Evolutionary conservation across 2,797 vertebrate genomes (phyloP).

Genomic region (Enteromius viviparus): DNA sequence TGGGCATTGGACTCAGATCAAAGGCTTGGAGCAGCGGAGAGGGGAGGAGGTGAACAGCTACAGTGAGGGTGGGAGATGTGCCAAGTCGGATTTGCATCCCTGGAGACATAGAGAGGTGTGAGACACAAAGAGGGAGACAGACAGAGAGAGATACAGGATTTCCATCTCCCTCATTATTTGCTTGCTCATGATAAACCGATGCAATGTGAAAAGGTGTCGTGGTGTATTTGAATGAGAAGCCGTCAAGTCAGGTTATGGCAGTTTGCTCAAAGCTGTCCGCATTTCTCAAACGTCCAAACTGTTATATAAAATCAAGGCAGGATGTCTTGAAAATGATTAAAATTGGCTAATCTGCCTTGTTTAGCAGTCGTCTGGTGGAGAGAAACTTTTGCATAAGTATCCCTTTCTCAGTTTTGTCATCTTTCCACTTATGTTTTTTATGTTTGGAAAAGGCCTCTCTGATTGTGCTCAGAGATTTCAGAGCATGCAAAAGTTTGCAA

Average conservation of each 20-base stretch:
- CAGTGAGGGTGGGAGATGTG: conserved; percentile 42
- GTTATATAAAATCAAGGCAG: conserved; percentile 6
- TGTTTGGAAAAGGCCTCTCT: too few relatives aligned
- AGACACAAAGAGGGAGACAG: conserved; percentile 26
- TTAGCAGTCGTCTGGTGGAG: conserved; percentile 12
- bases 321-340: not conserved
- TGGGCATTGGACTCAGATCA: conserved; percentile 77
- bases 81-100: conserved; percentile 53
- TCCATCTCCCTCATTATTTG: conserved; percentile 28
- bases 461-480: not conserved
- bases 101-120: conserved; percentile 38
- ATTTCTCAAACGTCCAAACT: conserved; percentile 8
- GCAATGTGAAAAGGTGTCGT: not conserved
- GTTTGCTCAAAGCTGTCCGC: not conserved
- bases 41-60: conserved; percentile 39
- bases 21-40: conserved; percentile 58
- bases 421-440: conserved; percentile 35
- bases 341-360: not conserved
- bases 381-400: conserved; percentile 16
- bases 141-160: conserved; percentile 33
- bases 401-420: conserved; percentile 47
- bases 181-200: conserved; percentile 27
- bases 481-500: not conserved
- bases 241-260: not conserved
- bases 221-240: conserved; percentile 11